Evolutionary conservation across 92 coral and sea anemone species (phyloP).

Genomic region (Porites cylindrica): DNA sequence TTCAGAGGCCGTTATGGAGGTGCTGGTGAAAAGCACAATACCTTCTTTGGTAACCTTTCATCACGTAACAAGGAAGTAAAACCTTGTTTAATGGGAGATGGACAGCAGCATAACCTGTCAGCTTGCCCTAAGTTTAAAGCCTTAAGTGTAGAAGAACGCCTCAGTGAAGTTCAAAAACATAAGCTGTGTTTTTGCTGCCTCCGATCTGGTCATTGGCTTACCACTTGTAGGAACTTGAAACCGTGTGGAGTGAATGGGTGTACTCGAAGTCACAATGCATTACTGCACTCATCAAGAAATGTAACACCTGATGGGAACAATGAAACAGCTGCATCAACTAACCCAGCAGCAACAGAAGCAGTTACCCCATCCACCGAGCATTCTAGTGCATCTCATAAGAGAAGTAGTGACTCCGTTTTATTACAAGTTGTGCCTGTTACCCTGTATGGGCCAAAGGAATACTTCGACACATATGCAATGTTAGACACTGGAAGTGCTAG

Average conservation of each 20-base stretch:
- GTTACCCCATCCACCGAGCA: constrained; percentile 11
- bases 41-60: constrained; percentile 7
- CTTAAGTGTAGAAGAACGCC: constrained; percentile 40
- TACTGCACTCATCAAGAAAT: constrained; percentile 36
- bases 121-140: constrained; percentile 44
- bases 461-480: constrained; percentile 50
- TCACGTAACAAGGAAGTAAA: background rate
- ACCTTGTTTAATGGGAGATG: constrained; percentile 53
- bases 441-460: constrained; percentile 63
- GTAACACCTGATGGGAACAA: background rate
- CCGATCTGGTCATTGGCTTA: constrained; percentile 42
- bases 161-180: constrained; percentile 46
- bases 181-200: constrained; percentile 53
- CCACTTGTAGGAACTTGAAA: constrained; percentile 31
- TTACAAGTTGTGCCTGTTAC: constrained; percentile 58
- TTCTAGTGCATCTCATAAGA: constrained; percentile 31
- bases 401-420: constrained; percentile 27
- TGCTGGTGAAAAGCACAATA: constrained; percentile 1
- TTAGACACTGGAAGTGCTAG: constrained; percentile 66
- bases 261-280: constrained; percentile 43
- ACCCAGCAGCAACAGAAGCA: background rate
- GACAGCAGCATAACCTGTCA: constrained; percentile 30
- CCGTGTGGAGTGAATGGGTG: constrained; percentile 62
- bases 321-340: background rate
- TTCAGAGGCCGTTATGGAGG: background rate